Conservation (phyloP, 2,797 vertebrate genomes). For the Staurois parvus region DNA sequence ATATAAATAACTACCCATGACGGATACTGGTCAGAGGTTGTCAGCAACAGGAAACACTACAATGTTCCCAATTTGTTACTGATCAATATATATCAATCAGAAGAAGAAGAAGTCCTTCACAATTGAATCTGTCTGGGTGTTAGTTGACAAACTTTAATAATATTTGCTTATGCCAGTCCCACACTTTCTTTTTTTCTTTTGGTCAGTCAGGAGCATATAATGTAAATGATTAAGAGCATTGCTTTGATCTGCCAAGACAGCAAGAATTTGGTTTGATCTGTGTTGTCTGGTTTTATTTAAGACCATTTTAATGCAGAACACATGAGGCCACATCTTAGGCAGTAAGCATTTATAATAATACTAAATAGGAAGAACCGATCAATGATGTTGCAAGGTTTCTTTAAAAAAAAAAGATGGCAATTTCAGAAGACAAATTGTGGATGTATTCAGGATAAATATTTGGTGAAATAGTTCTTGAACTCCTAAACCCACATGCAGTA, state of each 20-base stretch:
- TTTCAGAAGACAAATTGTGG: not conserved
- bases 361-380: conserved; percentile 13
- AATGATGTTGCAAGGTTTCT: not conserved
- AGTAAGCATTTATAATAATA: conserved; percentile 45
- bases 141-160: conserved; percentile 38
- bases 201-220: conserved; percentile 39
- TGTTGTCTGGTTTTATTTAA: conserved; percentile 48
- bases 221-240: conserved; percentile 49
- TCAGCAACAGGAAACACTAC: conserved; percentile 30
- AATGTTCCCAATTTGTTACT: conserved; percentile 50
- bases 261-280: conserved; percentile 50
- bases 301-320: conserved; percentile 42
- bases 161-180: conserved; percentile 32
- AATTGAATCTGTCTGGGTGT: conserved; percentile 17
- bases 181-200: not conserved
- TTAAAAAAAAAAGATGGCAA: not conserved
- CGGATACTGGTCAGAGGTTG: conserved; percentile 39
- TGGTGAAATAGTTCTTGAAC: too few species aligned
- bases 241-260: conserved; percentile 56
- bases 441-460: not conserved
- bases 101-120: not conserved
- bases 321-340: conserved; percentile 26
- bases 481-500: too few species aligned
- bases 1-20: conserved; percentile 32
- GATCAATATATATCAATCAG: conserved; percentile 47